phyloP scores from a whole-genome alignment of 2,888 invertebrate species.

The Carterocephalus palaemon region DNA sequence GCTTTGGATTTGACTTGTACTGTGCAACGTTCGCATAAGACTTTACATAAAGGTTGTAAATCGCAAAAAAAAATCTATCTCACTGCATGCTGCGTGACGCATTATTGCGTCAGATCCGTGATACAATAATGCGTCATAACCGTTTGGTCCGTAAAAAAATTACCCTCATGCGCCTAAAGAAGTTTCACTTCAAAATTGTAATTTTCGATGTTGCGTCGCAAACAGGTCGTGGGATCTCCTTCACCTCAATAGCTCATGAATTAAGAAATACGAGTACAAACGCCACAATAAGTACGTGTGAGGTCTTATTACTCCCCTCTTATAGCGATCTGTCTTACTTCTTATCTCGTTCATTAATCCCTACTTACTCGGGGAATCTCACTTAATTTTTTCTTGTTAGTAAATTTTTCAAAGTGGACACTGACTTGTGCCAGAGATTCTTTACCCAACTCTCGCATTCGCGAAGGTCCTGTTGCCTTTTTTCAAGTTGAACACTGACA shows the following conservation, averaged over 20 bases:
- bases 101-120: no score
- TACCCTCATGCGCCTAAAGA: no score
- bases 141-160: no score
- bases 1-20: no score
- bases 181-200: no score
- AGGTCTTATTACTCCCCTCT: conserved; percentile 23
- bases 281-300: conserved; percentile 17
- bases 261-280: conserved; percentile 11
- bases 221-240: background rate
- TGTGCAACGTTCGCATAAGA: no score
- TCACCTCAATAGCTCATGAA: conserved; percentile 1
- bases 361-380: conserved; percentile 23
- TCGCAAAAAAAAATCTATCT: no score
- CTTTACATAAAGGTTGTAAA: no score
- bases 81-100: no score
- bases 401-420: conserved; percentile 23
- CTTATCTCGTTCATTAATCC: conserved; percentile 25
- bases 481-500: conserved; percentile 19
- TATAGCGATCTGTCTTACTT: conserved; percentile 24
- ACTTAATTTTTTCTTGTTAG: conserved; percentile 25
- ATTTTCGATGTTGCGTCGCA: no score
- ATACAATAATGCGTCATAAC: no score
- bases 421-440: conserved; percentile 18
- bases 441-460: conserved; percentile 23
- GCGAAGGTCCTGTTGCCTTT: conserved; percentile 17